phyloP scores from a whole-genome alignment of 2,113 vertebrate genomes.

The Fukomys damarensis region DNA sequence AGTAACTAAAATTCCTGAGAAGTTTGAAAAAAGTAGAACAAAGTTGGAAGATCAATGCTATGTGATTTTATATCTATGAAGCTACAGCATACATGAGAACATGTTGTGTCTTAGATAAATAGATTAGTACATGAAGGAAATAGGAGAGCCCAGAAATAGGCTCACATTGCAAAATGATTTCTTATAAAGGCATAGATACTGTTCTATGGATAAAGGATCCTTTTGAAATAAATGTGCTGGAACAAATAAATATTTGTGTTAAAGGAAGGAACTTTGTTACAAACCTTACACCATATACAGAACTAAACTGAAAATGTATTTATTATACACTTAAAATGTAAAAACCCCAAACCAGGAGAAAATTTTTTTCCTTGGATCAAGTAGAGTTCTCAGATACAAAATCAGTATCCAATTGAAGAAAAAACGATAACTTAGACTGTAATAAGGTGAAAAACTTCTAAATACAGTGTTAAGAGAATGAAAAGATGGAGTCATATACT shows the following conservation, averaged over 20 bases:
- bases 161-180: background rate
- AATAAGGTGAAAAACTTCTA: slow-evolving; percentile 3
- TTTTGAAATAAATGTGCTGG: background rate
- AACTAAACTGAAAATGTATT: slow-evolving; percentile 4
- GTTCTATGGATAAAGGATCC: background rate
- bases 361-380: background rate
- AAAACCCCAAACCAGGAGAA: background rate
- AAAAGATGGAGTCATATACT: background rate
- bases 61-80: background rate
- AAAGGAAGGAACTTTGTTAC: background rate
- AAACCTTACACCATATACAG: background rate
- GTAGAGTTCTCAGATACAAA: background rate
- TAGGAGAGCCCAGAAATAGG: background rate
- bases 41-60: background rate
- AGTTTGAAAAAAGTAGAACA: slow-evolving; percentile 13
- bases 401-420: background rate
- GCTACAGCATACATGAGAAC: background rate
- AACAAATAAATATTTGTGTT: background rate
- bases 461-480: background rate
- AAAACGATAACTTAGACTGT: background rate
- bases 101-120: background rate
- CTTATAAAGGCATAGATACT: background rate
- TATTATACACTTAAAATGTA: background rate
- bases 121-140: background rate
- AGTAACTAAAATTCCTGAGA: background rate